Conservation (phyloP, 2,113 vertebrate genomes). For the Zingel zingel region DNA sequence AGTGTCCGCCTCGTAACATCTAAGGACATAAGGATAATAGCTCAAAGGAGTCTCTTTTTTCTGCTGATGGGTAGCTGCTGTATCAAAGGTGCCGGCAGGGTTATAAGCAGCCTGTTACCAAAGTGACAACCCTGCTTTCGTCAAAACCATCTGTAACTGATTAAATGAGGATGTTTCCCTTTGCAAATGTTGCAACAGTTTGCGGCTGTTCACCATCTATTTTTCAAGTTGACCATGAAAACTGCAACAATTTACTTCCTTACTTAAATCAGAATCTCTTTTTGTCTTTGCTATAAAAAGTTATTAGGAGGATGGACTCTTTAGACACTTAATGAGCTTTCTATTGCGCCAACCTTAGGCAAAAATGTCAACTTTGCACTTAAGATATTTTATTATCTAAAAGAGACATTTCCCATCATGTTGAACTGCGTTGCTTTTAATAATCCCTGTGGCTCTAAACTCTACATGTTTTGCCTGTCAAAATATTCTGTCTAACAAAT, state of each 20-base stretch:
- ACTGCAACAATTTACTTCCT: neutral
- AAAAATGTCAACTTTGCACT: neutral
- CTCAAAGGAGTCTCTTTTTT: slow-evolving; percentile 36
- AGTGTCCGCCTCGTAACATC: slow-evolving; percentile 38
- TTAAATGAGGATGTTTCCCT: neutral
- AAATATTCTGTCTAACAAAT: neutral
- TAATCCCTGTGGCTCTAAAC: neutral
- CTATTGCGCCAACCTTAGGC: neutral
- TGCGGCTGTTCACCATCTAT: neutral
- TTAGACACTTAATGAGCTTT: neutral
- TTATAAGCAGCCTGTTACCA: slow-evolving; percentile 26
- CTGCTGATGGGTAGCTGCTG: slow-evolving; percentile 10
- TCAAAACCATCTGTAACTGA: neutral
- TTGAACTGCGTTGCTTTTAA: neutral
- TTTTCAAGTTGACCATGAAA: neutral
- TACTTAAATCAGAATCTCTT: neutral
- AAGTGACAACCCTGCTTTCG: slow-evolving; percentile 16
- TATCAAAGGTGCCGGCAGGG: slow-evolving; percentile 44
- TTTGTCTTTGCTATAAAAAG: neutral
- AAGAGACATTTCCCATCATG: neutral
- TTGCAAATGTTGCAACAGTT: slow-evolving; percentile 1
- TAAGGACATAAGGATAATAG: slow-evolving; percentile 39
- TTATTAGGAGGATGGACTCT: neutral
- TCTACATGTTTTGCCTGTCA: neutral
- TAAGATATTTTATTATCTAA: neutral